Percentiles rank a stretch among this genome's conserved stretches.
Evolutionary conservation across 2,797 vertebrate species (phyloP).

Genomic region (Aotus griseimembra): DNA sequence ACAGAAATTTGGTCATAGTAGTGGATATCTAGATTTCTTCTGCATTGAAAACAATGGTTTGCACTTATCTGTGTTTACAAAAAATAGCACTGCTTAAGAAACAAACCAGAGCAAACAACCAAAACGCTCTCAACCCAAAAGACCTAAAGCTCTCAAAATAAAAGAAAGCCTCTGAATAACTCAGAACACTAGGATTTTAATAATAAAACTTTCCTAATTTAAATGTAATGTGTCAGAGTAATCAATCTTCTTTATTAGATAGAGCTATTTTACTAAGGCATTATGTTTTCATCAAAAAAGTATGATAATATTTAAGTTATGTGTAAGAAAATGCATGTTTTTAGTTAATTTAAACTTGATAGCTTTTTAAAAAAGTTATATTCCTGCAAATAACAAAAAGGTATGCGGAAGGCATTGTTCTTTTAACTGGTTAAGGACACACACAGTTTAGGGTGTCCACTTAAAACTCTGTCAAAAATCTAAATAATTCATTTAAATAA

Average conservation of each 20-base stretch:
- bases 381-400: conserved; percentile 12
- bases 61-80: neutral
- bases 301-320: conserved; percentile 52
- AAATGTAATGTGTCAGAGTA: conserved; percentile 28
- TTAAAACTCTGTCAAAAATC: conserved; percentile 56
- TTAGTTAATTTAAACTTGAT: conserved; percentile 27
- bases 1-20: conserved; percentile 9
- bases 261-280: conserved; percentile 22
- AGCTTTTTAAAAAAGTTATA: neutral
- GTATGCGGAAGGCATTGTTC: neutral
- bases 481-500: conserved; percentile 72
- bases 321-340: conserved; percentile 27
- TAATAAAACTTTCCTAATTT: conserved; percentile 28
- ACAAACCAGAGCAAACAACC: neutral
- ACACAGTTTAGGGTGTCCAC: neutral
- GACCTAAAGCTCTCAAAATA: conserved; percentile 1
- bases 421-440: neutral
- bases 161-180: conserved; percentile 1
- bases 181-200: neutral
- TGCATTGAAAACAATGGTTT: neutral
- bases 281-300: conserved; percentile 41
- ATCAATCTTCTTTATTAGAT: conserved; percentile 39
- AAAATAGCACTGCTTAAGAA: conserved; percentile 2
- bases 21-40: neutral
- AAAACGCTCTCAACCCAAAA: neutral